phyloP scores from a whole-genome alignment of 2,797 vertebrate genomes.

The Danio kyathit region DNA sequence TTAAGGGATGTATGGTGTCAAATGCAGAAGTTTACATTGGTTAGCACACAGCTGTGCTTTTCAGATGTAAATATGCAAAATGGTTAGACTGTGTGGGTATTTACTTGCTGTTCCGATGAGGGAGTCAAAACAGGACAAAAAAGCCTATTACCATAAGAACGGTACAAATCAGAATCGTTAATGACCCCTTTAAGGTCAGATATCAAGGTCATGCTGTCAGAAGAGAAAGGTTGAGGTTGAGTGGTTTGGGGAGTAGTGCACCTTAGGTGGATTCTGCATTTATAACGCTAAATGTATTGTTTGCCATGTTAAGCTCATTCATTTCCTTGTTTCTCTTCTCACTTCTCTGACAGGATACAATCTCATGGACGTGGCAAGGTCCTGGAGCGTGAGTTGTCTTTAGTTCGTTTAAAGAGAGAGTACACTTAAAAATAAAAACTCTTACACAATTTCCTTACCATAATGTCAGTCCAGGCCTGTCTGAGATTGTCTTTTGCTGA shows the following conservation, averaged over 20 bases:
- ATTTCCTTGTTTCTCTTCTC: slow-evolving; percentile 1
- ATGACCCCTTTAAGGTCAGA: no score
- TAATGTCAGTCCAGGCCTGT: neutral
- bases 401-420: slow-evolving; percentile 19
- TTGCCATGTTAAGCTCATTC: slow-evolving; percentile 24
- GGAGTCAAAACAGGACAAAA: no score
- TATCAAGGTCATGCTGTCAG: neutral
- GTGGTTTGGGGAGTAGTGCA: neutral
- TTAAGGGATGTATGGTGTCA: no score
- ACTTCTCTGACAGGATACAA: slow-evolving; percentile 80
- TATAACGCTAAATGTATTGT: neutral
- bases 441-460: neutral
- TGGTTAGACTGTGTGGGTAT: no score
- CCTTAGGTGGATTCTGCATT: slow-evolving; percentile 16
- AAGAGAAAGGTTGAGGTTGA: neutral
- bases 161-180: no score
- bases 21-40: no score
- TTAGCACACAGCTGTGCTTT: no score
- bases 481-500: neutral
- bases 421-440: neutral
- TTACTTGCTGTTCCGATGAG: no score
- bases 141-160: no score
- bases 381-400: slow-evolving; percentile 85
- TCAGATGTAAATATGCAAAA: no score
- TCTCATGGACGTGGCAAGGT: slow-evolving; percentile 90